Evolutionary conservation across 2,797 vertebrate genomes (phyloP), one percentile per base, ranked within the genome.

Genomic region (Triplophysa yarkandensis): DNA sequence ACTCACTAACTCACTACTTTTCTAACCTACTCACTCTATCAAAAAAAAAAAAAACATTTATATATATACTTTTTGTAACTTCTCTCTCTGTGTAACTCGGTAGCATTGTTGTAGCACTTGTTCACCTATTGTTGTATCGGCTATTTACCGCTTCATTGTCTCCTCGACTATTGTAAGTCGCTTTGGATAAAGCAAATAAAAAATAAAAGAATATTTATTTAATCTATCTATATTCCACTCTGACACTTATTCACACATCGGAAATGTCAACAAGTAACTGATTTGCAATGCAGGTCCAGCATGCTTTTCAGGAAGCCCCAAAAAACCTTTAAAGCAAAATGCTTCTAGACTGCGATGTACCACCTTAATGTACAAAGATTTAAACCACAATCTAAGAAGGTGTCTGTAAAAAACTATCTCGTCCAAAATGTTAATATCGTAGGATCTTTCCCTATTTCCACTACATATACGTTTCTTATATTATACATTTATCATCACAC

Each of bases 261-360:
- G 85, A 90, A 89, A 89, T 88, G 86, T 86, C 87, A 90, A 76
- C 71, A 70, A 74, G 78, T 81, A 80, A 84, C 82, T 76, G 77
- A 52, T 54, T 86, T 79, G 85, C 85, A 87, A 84, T 80, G 81
- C 39, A 86, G 87, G 83, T 79, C 69, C 2, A 43, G 77, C 77
- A 84, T 83, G 85, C 84, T 86, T 89, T 90, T 89, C 81, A 85
- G 66, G 83, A 77, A 85, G 79, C 62, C 80, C 43, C 83, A 85
- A 79, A 68, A 30, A 83, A 87, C 86, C 88, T 90, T 90, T 91
- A 72, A 82, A 89, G 84, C 84, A 84, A 81, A 80, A 81, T 85
- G 82, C 64, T 77, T 72, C 75, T 6, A 50, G 13, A 13, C 50
- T 25, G 27, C 21, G 23, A 14, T 27, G 23, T 13, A 27, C 50